Conservation (phyloP, 2,888 invertebrate species). For the Harpalus rufipes region DNA sequence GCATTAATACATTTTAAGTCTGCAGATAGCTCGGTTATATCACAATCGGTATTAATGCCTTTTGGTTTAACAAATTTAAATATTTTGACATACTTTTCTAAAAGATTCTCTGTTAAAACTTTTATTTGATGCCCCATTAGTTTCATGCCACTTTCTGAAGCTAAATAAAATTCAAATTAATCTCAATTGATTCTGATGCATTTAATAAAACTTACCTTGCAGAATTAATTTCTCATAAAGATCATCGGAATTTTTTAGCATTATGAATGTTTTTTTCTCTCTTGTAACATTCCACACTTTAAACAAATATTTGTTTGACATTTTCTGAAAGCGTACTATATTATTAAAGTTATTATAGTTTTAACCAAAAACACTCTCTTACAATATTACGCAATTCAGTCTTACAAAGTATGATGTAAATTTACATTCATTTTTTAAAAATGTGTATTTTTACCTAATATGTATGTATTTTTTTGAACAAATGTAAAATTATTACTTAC, state of each 20-base stretch:
- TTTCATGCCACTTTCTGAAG: constrained; percentile 13
- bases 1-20: background rate
- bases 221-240: constrained; percentile 12
- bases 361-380: too few relatives aligned
- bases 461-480: too few relatives aligned
- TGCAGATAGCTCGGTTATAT: background rate
- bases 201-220: constrained; percentile 4
- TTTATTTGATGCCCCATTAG: constrained; percentile 27
- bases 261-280: constrained; percentile 6
- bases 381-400: too few relatives aligned
- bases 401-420: too few relatives aligned
- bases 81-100: background rate
- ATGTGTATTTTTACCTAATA: too few relatives aligned
- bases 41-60: background rate
- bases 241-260: background rate
- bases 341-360: too few relatives aligned
- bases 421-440: too few relatives aligned
- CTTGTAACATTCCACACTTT: constrained; percentile 24
- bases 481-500: too few relatives aligned
- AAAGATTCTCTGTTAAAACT: background rate
- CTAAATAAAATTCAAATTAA: constrained; percentile 14
- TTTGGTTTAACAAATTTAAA: background rate
- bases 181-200: background rate
- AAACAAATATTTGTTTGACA: constrained; percentile 9
- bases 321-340: constrained; percentile 8